phyloP scores from a whole-genome alignment of 2,888 invertebrate genomes.

The Invenusta paracnida region DNA sequence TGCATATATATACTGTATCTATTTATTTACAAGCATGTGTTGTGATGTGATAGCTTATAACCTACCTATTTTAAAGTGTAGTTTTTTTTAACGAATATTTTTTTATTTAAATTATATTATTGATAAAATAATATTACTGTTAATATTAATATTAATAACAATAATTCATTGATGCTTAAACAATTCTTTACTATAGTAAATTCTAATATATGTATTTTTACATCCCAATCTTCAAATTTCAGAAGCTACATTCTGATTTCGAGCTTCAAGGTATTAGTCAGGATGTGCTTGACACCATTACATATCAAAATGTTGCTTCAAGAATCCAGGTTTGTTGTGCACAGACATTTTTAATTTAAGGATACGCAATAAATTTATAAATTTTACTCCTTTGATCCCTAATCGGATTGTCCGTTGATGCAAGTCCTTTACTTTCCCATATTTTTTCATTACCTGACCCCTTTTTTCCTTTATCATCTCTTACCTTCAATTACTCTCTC shows the following conservation, averaged over 20 bases:
- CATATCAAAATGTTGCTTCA: conserved; percentile 82
- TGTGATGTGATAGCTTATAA: too few species aligned
- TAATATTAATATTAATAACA: neutral
- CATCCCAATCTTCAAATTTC: conserved; percentile 69
- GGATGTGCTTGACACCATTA: conserved; percentile 88
- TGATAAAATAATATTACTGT: neutral
- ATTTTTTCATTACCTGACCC: too few species aligned
- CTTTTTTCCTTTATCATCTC: too few species aligned
- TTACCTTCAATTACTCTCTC: too few species aligned
- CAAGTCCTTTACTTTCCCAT: too few species aligned
- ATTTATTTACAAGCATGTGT: too few species aligned
- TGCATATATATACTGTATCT: too few species aligned
- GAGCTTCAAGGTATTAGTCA: conserved; percentile 97
- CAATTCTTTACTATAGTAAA: neutral
- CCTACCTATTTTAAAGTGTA: too few species aligned
- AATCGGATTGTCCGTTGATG: neutral
- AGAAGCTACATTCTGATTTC: conserved; percentile 98
- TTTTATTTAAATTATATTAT: neutral
- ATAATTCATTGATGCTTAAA: neutral
- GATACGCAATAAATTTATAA: neutral
- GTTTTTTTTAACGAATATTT: neutral
- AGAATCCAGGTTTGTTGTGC: conserved; percentile 75
- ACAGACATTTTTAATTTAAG: neutral
- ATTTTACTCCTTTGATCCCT: neutral
- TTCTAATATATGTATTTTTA: conserved; percentile 66